Percentiles rank a stretch among this genome's conserved stretches.
These are phyloP conservation scores for Siniperca scherzeri DNA, from an alignment of 2,797 vertebrate genomes.

Conservation along the genomic window DNA sequence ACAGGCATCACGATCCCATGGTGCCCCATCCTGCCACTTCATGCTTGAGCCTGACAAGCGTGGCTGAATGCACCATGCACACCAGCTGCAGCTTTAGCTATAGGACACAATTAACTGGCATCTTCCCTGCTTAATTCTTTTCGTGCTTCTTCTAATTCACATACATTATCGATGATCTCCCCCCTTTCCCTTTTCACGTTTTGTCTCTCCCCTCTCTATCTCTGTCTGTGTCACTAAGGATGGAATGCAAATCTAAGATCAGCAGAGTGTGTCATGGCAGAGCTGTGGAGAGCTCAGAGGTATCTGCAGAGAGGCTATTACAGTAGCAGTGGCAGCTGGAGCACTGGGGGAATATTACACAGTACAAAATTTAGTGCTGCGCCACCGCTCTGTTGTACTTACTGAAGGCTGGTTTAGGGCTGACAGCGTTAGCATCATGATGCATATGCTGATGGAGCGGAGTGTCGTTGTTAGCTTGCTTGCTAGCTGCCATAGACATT, in stretches of 20 bases:
- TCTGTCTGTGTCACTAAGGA: slow-evolving; percentile 39
- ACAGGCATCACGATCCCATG: slow-evolving; percentile 19
- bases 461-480: slow-evolving; percentile 30
- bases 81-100: slow-evolving; percentile 41
- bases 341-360: slow-evolving; percentile 58
- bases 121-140: neutral
- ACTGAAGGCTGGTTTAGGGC: slow-evolving; percentile 58
- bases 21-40: slow-evolving; percentile 29
- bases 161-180: neutral
- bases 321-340: slow-evolving; percentile 60
- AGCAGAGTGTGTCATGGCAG: slow-evolving; percentile 67
- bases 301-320: slow-evolving; percentile 68
- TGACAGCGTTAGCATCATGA: slow-evolving; percentile 55
- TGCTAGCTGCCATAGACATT: slow-evolving; percentile 47
- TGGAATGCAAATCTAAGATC: slow-evolving; percentile 63
- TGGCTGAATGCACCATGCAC: slow-evolving; percentile 42
- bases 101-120: slow-evolving; percentile 9
- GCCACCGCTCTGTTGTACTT: slow-evolving; percentile 54
- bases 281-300: slow-evolving; percentile 52
- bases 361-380: slow-evolving; percentile 64
- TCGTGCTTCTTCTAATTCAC: slow-evolving; percentile 14
- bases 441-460: slow-evolving; percentile 53
- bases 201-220: slow-evolving; percentile 13
- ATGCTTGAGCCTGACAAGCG: slow-evolving; percentile 27
- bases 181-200: neutral